Conservation (phyloP, 2,888 invertebrate species). For the Scaptomyza polygonia region DNA sequence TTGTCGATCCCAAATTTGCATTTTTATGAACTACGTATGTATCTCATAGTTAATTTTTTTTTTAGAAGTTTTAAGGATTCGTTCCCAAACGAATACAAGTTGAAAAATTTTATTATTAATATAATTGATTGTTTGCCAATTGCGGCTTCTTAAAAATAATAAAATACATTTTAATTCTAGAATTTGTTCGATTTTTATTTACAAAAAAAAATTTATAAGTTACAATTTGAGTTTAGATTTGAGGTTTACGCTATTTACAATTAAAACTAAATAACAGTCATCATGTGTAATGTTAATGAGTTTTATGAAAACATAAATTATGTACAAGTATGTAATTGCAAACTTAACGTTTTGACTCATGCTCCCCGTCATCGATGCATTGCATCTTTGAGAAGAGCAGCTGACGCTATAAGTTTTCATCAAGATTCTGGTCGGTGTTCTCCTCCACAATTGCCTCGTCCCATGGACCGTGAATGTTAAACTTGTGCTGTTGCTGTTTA, state of each 20-base stretch:
- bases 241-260: background rate
- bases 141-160: constrained; percentile 3
- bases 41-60: background rate
- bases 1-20: background rate
- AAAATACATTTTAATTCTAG: constrained; percentile 16
- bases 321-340: background rate
- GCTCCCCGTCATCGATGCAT: constrained; percentile 64
- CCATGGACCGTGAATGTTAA: constrained; percentile 99
- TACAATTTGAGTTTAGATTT: constrained; percentile 5
- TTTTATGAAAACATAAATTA: constrained; percentile 5
- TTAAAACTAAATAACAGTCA: constrained; percentile 1
- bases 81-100: background rate
- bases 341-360: constrained; percentile 23
- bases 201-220: constrained; percentile 29
- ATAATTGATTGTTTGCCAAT: background rate
- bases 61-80: background rate
- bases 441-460: constrained; percentile 94
- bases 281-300: constrained; percentile 14
- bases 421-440: constrained; percentile 76
- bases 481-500: constrained; percentile 91
- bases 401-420: constrained; percentile 79
- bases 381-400: constrained; percentile 70
- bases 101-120: background rate
- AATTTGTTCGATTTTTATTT: constrained; percentile 33
- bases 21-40: background rate